Evolutionary conservation across 1,140 invertebrate species (phyloP).

Genomic region (Zaprionus taronus): DNA sequence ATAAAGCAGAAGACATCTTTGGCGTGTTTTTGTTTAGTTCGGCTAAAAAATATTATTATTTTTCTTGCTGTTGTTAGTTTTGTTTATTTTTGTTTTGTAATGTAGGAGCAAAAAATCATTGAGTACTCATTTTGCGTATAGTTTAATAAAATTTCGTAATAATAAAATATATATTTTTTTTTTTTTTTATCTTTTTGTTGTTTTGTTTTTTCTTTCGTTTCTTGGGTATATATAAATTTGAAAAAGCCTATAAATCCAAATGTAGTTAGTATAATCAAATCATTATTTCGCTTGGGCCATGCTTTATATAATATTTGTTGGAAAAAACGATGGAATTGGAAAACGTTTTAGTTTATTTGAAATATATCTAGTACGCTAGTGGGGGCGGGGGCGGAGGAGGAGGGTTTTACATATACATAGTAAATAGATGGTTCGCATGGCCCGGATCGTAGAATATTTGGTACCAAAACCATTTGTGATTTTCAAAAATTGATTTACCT

Average conservation of each 20-base stretch:
- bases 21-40: constrained; percentile 72
- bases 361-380: constrained; percentile 17
- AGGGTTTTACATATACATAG: background rate
- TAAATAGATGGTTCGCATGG: constrained; percentile 33
- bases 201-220: constrained; percentile 32
- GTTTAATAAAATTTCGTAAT: constrained; percentile 79
- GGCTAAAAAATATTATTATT: constrained; percentile 61
- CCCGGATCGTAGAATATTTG: constrained; percentile 59
- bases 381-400: background rate
- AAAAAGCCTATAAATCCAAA: constrained; percentile 80
- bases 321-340: constrained; percentile 24
- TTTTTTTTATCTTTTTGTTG: constrained; percentile 36
- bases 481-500: constrained; percentile 43
- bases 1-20: constrained; percentile 82
- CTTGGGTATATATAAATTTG: constrained; percentile 75
- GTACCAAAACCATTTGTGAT: constrained; percentile 43
- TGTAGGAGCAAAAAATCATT: constrained; percentile 77
- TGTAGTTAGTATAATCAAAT: constrained; percentile 63
- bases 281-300: constrained; percentile 58
- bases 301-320: constrained; percentile 25
- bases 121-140: constrained; percentile 74
- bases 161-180: constrained; percentile 75
- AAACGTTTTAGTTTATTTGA: constrained; percentile 18
- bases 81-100: constrained; percentile 16
- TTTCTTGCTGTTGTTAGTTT: background rate